Evolutionary conservation across 2,797 vertebrate species (phyloP).

Genomic region (Ctenochaetus hawaiiensis): DNA sequence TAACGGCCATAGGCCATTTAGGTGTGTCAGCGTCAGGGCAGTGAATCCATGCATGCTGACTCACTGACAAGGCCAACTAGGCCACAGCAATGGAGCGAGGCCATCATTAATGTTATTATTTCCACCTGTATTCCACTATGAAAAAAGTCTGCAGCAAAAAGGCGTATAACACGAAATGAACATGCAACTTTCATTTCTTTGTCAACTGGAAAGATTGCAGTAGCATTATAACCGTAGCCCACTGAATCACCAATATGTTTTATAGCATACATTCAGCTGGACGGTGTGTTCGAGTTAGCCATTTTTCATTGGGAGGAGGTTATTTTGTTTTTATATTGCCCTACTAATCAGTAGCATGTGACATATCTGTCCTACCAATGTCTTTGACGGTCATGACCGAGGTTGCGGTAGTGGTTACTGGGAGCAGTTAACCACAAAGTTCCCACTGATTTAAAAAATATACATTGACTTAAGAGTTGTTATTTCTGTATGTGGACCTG

Average conservation of each 20-base stretch:
- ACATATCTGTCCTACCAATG: not conserved
- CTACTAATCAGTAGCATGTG: not conserved
- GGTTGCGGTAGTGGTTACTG: too few relatives aligned
- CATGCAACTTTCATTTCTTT: not conserved
- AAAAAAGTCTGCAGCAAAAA: constrained; percentile 11
- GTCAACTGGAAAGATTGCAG: not conserved
- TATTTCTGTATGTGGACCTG: too few relatives aligned
- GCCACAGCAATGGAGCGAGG: constrained; percentile 9
- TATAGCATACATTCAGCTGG: not conserved
- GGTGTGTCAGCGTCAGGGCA: constrained; percentile 13
- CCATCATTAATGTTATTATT: constrained; percentile 29
- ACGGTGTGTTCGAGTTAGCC: not conserved
- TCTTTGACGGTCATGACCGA: not conserved
- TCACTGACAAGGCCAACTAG: constrained; percentile 27
- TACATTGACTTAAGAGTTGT: too few relatives aligned
- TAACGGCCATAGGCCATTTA: constrained; percentile 18
- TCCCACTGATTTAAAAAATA: too few relatives aligned
- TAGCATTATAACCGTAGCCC: not conserved
- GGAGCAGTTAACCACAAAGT: too few relatives aligned
- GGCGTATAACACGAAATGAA: not conserved
- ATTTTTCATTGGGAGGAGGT: not conserved
- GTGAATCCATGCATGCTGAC: constrained; percentile 27
- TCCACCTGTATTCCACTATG: constrained; percentile 15
- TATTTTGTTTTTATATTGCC: not conserved
- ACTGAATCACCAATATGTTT: not conserved